Evolutionary conservation across 2,113 vertebrate genomes (phyloP).

Genomic region (Aegotheles bennettii): DNA sequence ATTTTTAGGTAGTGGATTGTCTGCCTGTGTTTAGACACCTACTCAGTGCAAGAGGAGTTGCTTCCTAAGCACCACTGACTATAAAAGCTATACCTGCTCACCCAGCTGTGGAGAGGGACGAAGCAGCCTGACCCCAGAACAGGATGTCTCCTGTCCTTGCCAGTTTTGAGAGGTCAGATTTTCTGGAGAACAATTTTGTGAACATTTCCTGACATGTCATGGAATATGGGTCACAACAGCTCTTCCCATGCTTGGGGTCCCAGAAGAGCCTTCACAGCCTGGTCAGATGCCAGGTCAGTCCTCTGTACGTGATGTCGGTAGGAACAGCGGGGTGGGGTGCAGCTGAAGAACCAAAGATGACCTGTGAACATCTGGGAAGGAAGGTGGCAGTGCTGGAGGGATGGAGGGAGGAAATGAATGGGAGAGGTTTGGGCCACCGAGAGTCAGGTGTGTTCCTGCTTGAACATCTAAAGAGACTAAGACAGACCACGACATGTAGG

Average conservation of each 20-base stretch:
- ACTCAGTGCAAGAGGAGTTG: background rate
- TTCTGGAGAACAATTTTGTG: background rate
- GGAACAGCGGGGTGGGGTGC: background rate
- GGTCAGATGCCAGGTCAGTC: background rate
- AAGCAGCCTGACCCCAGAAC: background rate
- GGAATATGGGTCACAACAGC: background rate
- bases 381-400: background rate
- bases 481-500: background rate
- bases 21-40: background rate
- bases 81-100: background rate
- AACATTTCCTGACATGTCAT: background rate
- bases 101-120: background rate
- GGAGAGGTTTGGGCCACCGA: background rate
- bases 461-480: background rate
- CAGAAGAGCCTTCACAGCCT: background rate
- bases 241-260: background rate
- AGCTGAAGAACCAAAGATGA: background rate
- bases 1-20: background rate
- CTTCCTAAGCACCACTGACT: background rate
- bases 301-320: background rate
- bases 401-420: background rate
- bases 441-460: background rate
- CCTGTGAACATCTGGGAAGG: background rate
- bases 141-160: background rate
- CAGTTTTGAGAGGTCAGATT: background rate